Evolutionary conservation across 1,140 invertebrate species (phyloP), one percentile per base, ranked within the genome.

Genomic region (Chrysomallon squamiferum): DNA sequence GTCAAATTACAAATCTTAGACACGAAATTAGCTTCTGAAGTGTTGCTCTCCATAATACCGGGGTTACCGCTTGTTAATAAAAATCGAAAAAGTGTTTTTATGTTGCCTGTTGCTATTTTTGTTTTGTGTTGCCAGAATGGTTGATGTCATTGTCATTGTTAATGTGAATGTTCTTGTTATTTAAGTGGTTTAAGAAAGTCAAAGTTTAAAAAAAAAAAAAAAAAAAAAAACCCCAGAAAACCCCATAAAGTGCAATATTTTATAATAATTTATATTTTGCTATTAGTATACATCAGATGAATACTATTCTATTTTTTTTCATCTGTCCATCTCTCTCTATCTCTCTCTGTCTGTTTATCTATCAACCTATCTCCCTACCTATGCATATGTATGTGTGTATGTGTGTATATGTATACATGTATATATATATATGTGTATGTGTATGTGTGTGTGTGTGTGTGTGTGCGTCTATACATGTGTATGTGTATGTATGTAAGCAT

Each of bases 391-490:
- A 25, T 50, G 45, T 50, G 2, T 49, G 45, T 50, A 29, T 62
- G 25, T 20, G 45, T 50, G 13, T 62, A 22, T 32, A 29, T 38
- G 29, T 32, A 20, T 50, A 18, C 25, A 35, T 50, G 45, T 62
- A 35, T 62, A 25, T 62, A 29, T 35, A 35, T 62, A n/a, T 62
- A 35, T 50, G 45, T 50, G 45, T 62, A 4, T 50, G 45, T 50
- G 45, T 62, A 35, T 62, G 29, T 62, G 45, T 62, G 45, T 62
- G 45, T 4, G 45, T 62, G 45, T 62, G 29, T 62, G 29, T 62
- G 29, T 62, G 29, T 32, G 3, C 4, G 45, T 38, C 22, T 50
- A 29, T 62, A 35, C 49, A 11, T 62, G 29, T 62, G 18, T 50
- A n/a, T 62, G 27, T 50, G 45, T 50, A 4, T 50, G 29, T 62